Evolutionary conservation across 1,140 invertebrate genomes (phyloP).

Genomic region (Calosoma granatense): DNA sequence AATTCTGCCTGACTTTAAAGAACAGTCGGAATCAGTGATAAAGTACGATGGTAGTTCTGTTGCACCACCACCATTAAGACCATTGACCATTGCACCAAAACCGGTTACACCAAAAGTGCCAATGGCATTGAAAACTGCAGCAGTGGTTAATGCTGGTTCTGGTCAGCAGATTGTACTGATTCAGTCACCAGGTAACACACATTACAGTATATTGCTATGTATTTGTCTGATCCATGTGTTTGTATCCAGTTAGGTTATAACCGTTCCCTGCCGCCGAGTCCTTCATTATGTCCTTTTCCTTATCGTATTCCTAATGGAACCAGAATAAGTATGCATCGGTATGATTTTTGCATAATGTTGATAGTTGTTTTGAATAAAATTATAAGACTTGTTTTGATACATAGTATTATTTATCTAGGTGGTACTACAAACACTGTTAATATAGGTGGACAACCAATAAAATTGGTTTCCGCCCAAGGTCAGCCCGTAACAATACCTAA

Average conservation of each 20-base stretch:
- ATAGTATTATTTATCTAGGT: too few relatives aligned
- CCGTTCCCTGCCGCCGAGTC: too few relatives aligned
- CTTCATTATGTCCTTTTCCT: too few relatives aligned
- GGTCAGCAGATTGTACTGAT: conserved; percentile 20
- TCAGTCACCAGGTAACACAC: conserved; percentile 8
- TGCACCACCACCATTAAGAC: conserved; percentile 25
- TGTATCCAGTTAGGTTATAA: too few relatives aligned
- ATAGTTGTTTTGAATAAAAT: too few relatives aligned
- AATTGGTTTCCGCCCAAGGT: conserved; percentile 28
- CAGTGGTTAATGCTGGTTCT: conserved; percentile 15
- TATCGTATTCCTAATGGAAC: too few relatives aligned
- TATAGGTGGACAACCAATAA: conserved; percentile 21
- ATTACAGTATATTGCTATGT: not conserved
- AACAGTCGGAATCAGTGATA: conserved; percentile 19
- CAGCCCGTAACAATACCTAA: conserved; percentile 30
- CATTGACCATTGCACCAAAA: conserved; percentile 33
- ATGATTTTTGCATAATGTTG: too few relatives aligned
- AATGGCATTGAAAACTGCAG: conserved; percentile 27
- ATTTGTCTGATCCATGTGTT: not conserved
- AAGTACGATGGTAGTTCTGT: not conserved
- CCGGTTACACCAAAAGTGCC: conserved; percentile 27
- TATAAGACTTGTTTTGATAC: too few relatives aligned
- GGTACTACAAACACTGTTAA: not conserved
- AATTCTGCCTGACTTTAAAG: conserved; percentile 23
- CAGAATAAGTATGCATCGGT: too few relatives aligned